A percentile compares a stretch with the other conserved stretches of the same genome.
phyloP scores from a whole-genome alignment of 1,140 invertebrate genomes.

The Zaprionus camerounensis region DNA sequence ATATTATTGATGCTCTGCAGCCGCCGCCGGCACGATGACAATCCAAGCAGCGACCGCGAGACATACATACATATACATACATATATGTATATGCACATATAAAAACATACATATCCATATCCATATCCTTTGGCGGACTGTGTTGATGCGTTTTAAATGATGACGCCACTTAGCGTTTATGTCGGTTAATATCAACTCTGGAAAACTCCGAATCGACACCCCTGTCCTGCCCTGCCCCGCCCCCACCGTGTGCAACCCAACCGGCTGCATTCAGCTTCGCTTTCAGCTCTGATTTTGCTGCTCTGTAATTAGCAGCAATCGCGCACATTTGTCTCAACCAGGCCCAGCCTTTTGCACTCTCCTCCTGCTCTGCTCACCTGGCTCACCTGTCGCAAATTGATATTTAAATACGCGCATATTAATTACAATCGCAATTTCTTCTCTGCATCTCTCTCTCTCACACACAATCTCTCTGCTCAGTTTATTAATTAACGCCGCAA shows the following conservation, averaged over 20 bases:
- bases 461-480: slow-evolving; percentile 18
- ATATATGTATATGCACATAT: slow-evolving; percentile 50
- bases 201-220: background rate
- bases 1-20: slow-evolving; percentile 71
- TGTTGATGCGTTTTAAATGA: slow-evolving; percentile 84
- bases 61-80: slow-evolving; percentile 9
- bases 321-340: slow-evolving; percentile 69
- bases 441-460: slow-evolving; percentile 3
- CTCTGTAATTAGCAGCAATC: slow-evolving; percentile 82
- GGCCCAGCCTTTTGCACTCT: slow-evolving; percentile 23
- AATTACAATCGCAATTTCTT: slow-evolving; percentile 65
- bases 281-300: slow-evolving; percentile 29
- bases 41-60: slow-evolving; percentile 32
- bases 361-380: background rate
- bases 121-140: slow-evolving; percentile 73
- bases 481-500: slow-evolving; percentile 74
- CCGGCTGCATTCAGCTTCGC: slow-evolving; percentile 11
- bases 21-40: slow-evolving; percentile 65
- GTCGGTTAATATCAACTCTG: slow-evolving; percentile 76
- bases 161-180: slow-evolving; percentile 84
- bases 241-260: background rate
- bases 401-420: slow-evolving; percentile 83
- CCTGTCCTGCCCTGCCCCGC: slow-evolving; percentile 7
- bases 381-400: slow-evolving; percentile 68
- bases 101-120: slow-evolving; percentile 44